Conservation (phyloP, 1,140 invertebrate genomes). For the Brachionus angularis region DNA sequence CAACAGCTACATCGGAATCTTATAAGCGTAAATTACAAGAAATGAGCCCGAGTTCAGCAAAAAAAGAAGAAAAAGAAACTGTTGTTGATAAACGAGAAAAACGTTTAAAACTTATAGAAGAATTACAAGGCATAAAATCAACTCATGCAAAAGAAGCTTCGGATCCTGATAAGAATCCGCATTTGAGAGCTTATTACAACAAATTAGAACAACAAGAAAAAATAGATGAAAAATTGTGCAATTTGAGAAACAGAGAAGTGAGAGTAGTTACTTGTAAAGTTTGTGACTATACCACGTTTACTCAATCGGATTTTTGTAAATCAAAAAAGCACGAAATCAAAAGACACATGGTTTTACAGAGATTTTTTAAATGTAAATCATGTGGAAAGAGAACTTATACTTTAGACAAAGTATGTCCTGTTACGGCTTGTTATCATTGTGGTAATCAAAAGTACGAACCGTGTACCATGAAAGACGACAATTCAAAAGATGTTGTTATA, state of each 20-base stretch:
- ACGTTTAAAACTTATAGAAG: constrained; percentile 27
- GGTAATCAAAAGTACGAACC: constrained; percentile 32
- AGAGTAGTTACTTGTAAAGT: constrained; percentile 11
- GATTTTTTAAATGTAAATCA: constrained; percentile 41
- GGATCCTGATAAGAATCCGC: constrained; percentile 38
- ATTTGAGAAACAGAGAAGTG: constrained; percentile 27
- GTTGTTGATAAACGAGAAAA: not conserved
- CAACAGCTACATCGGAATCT: constrained; percentile 1
- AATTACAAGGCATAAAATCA: constrained; percentile 15
- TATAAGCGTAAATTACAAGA: constrained; percentile 23
- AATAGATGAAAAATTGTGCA: constrained; percentile 18
- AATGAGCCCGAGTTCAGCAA: constrained; percentile 19
- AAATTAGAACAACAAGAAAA: constrained; percentile 30
- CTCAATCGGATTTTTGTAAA: constrained; percentile 42
- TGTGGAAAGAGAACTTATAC: constrained; percentile 38
- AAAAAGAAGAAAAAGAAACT: not conserved
- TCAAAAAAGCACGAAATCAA: constrained; percentile 26
- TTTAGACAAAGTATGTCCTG: constrained; percentile 19
- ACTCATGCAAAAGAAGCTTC: constrained; percentile 24
- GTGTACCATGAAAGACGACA: constrained; percentile 38
- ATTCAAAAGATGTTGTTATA: constrained; percentile 1
- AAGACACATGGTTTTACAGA: constrained; percentile 15
- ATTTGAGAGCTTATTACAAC: constrained; percentile 18
- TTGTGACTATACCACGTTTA: constrained; percentile 35
- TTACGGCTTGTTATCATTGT: constrained; percentile 21